Percentiles rank a stretch among this genome's conserved stretches.
Conservation (phyloP, 2,888 invertebrate species). For the Phortica okadai region DNA sequence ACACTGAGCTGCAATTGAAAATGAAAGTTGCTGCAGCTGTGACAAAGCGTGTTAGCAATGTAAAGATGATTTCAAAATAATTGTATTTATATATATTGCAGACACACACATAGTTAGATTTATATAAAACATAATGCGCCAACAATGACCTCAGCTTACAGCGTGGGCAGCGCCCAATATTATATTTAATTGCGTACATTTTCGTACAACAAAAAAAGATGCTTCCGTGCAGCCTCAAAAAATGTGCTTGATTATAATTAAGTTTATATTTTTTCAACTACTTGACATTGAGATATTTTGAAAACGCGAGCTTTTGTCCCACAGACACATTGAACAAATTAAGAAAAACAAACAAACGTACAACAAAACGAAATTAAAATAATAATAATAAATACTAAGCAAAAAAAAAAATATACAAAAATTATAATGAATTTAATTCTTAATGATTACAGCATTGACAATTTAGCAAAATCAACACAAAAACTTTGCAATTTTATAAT, state of each 20-base stretch:
- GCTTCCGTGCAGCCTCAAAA: not conserved
- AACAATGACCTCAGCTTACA: not conserved
- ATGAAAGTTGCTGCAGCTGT: conserved; percentile 19
- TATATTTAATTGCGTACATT: not conserved
- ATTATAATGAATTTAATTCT: not conserved
- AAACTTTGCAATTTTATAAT: not conserved
- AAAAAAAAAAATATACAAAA: conserved; percentile 1
- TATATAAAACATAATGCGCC: not conserved
- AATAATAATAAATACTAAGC: conserved; percentile 44
- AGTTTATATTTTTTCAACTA: not conserved
- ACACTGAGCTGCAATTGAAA: conserved; percentile 7
- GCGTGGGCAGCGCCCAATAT: not conserved
- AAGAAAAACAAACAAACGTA: not conserved
- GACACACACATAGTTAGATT: not conserved
- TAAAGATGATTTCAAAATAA: not conserved
- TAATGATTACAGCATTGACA: conserved; percentile 12
- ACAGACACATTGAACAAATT: not conserved
- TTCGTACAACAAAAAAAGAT: not conserved
- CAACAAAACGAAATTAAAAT: conserved; percentile 52
- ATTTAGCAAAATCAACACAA: conserved; percentile 4
- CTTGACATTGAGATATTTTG: not conserved
- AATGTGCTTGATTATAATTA: not conserved
- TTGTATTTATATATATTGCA: too few species aligned
- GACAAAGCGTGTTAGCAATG: not conserved
- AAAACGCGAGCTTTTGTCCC: not conserved